Evolutionary conservation across 1,140 invertebrate species (phyloP).

Genomic region (Saxidomus purpurata): DNA sequence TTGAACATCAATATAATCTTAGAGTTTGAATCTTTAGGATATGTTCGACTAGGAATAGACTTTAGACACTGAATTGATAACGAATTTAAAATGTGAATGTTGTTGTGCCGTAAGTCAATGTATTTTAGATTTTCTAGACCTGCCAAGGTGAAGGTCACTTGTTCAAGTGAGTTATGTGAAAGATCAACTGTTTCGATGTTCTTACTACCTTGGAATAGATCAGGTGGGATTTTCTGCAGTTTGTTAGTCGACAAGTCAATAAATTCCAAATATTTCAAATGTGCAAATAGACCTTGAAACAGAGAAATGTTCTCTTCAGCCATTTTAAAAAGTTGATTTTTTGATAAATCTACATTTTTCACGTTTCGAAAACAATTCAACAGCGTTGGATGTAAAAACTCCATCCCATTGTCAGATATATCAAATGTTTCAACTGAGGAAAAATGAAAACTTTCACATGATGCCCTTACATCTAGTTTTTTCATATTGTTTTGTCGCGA

Average conservation of each 20-base stretch:
- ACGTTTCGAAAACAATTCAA: not conserved
- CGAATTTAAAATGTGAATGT: too few relatives aligned
- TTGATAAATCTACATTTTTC: not conserved
- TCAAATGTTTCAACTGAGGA: not conserved
- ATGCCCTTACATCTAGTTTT: not conserved
- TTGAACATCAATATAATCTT: too few relatives aligned
- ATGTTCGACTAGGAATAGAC: too few relatives aligned
- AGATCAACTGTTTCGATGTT: not conserved
- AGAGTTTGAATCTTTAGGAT: too few relatives aligned
- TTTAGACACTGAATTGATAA: too few relatives aligned
- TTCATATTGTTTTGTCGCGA: not conserved
- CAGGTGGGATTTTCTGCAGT: not conserved
- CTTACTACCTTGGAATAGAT: not conserved
- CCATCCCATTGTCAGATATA: not conserved
- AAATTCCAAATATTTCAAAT: too few relatives aligned
- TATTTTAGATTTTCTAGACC: too few relatives aligned
- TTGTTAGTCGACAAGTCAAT: not conserved
- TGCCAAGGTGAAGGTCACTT: too few relatives aligned
- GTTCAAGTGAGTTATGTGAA: too few relatives aligned
- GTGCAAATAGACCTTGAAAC: not conserved
- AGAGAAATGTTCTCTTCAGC: not conserved
- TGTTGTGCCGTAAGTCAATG: too few relatives aligned
- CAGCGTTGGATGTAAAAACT: not conserved
- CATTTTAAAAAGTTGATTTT: conserved; percentile 4
- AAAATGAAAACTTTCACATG: not conserved